Evolutionary conservation across 2,113 vertebrate species (phyloP).

Genomic region (Takifugu bimaculatus): DNA sequence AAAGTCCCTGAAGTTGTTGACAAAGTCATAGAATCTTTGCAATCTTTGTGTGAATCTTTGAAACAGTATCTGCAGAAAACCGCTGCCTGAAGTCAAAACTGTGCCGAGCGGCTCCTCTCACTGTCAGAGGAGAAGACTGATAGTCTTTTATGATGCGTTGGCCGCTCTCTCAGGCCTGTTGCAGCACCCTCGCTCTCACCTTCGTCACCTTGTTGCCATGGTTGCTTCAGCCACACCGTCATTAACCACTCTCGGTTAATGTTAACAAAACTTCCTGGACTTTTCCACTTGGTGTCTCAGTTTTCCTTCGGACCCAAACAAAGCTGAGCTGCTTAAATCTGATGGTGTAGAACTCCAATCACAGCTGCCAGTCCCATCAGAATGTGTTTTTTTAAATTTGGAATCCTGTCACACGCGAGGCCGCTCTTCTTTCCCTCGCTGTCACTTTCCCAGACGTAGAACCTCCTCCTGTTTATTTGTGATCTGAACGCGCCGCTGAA

Average conservation of each 20-base stretch:
- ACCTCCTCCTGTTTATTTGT: slow-evolving; percentile 48
- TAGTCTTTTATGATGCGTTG: slow-evolving; percentile 42
- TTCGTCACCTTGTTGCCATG: slow-evolving; percentile 7
- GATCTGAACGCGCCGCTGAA: slow-evolving; percentile 15
- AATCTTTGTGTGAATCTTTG: slow-evolving; percentile 19
- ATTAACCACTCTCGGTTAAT: slow-evolving; percentile 6
- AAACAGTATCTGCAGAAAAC: slow-evolving; percentile 29
- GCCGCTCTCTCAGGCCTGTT: slow-evolving; percentile 23
- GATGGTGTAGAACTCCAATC: slow-evolving; percentile 18
- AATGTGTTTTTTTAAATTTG: slow-evolving; percentile 5
- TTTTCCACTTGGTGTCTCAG: slow-evolving; percentile 5
- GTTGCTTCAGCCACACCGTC: slow-evolving; percentile 23
- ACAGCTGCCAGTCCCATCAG: slow-evolving; percentile 32
- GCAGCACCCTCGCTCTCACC: slow-evolving; percentile 27
- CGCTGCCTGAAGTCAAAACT: slow-evolving; percentile 5
- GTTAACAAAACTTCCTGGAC: slow-evolving; percentile 1
- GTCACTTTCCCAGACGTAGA: slow-evolving; percentile 18
- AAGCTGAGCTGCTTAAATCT: slow-evolving; percentile 16
- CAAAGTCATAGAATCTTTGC: not conserved
- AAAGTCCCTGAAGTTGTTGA: not conserved
- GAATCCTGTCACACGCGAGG: slow-evolving; percentile 26
- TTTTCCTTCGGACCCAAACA: slow-evolving; percentile 33
- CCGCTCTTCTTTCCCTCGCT: slow-evolving; percentile 10
- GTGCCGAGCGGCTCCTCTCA: slow-evolving; percentile 27
- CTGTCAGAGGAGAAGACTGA: slow-evolving; percentile 1